Conservation (phyloP, 2,888 invertebrate species). For the Coelopa pilipes region DNA sequence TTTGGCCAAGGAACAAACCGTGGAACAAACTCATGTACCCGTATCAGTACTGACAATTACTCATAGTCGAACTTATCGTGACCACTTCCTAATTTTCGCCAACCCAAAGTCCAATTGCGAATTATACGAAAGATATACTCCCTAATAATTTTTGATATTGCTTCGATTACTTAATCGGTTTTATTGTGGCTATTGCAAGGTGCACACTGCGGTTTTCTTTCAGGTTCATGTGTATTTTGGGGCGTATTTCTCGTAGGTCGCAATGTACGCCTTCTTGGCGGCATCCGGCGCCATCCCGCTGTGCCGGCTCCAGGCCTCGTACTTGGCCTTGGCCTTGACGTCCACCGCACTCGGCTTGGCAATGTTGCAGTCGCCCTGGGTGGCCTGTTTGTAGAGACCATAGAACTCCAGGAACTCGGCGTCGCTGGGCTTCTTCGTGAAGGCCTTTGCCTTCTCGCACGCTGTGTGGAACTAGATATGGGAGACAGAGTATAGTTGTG, state of each 20-base stretch:
- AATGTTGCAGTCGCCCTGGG: slow-evolving; percentile 81
- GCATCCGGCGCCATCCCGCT: slow-evolving; percentile 83
- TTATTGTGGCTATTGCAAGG: too few relatives aligned
- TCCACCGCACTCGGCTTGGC: slow-evolving; percentile 88
- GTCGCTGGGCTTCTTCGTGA: slow-evolving; percentile 82
- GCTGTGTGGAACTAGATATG: slow-evolving; percentile 75
- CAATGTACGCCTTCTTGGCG: slow-evolving; percentile 86
- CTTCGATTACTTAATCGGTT: too few relatives aligned
- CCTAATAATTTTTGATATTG: too few relatives aligned
- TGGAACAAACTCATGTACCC: too few relatives aligned
- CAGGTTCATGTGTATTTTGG: slow-evolving; percentile 68
- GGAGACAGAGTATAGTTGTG: too few relatives aligned
- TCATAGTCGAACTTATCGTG: too few relatives aligned
- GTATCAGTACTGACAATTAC: too few relatives aligned
- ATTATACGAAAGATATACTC: too few relatives aligned
- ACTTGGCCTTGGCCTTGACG: slow-evolving; percentile 91
- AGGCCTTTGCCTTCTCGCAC: slow-evolving; percentile 78
- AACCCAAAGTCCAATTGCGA: too few relatives aligned
- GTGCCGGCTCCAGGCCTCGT: slow-evolving; percentile 88
- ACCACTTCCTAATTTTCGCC: too few relatives aligned
- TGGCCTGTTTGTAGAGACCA: slow-evolving; percentile 86
- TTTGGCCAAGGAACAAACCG: too few relatives aligned
- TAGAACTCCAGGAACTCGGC: slow-evolving; percentile 85
- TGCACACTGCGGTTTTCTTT: too few relatives aligned
- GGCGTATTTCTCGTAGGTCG: slow-evolving; percentile 71